Evolutionary conservation across 2,113 vertebrate species (phyloP).

Genomic region (Calidris pugnax): DNA sequence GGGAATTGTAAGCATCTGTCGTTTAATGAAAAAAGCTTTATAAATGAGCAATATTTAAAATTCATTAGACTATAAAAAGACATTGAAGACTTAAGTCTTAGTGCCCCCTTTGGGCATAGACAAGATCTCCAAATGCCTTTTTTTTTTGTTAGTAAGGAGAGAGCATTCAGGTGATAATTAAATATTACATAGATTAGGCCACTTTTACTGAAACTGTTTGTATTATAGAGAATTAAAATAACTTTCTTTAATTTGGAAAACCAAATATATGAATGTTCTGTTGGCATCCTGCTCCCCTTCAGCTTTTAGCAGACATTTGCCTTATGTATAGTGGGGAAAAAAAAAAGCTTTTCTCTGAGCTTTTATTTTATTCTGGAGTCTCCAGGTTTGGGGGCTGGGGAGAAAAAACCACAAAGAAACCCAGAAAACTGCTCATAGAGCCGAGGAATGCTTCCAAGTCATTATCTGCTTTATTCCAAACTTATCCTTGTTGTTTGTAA

Average conservation of each 20-base stretch:
- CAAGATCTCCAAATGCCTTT: background rate
- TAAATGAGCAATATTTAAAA: background rate
- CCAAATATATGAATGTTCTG: background rate
- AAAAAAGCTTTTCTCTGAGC: background rate
- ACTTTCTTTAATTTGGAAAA: background rate
- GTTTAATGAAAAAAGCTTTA: background rate
- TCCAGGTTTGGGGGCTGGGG: background rate
- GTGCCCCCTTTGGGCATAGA: background rate
- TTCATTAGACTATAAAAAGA: background rate
- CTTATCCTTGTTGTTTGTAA: background rate
- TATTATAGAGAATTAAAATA: background rate
- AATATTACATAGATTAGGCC: background rate
- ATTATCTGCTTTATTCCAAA: background rate
- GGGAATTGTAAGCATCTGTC: background rate
- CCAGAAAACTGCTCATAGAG: background rate
- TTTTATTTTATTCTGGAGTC: background rate
- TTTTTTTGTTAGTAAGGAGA: background rate
- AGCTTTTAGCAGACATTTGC: background rate
- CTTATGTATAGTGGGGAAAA: background rate
- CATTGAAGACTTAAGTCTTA: background rate
- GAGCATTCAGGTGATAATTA: background rate
- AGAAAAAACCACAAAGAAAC: background rate
- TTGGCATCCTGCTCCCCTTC: background rate
- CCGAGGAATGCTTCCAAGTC: background rate
- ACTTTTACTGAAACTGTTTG: background rate